These are phyloP conservation scores for Melolontha melolontha DNA, from an alignment of 2,888 invertebrate species.

Conservation along the genomic window DNA sequence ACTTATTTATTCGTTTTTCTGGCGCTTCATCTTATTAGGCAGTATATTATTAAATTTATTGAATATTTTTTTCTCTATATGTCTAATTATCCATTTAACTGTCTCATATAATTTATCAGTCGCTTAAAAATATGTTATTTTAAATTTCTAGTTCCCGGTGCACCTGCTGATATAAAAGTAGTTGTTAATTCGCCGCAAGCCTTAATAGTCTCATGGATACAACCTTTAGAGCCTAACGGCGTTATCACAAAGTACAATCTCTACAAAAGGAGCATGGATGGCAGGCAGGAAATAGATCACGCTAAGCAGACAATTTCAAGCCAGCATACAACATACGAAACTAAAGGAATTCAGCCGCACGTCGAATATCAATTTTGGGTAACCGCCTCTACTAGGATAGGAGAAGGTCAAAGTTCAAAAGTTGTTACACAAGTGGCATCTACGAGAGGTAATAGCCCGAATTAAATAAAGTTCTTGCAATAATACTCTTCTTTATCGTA, in stretches of 20 bases:
- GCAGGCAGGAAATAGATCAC: conserved; percentile 76
- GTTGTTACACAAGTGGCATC: conserved; percentile 77
- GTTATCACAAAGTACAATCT: conserved; percentile 80
- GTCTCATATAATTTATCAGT: too few species aligned
- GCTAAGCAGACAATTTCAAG: conserved; percentile 75
- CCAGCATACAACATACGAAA: conserved; percentile 75
- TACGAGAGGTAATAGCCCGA: conserved; percentile 66
- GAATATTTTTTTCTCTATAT: too few species aligned
- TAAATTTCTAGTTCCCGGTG: conserved; percentile 75
- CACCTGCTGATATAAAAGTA: conserved; percentile 84
- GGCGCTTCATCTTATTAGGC: too few species aligned
- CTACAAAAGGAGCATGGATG: conserved; percentile 76
- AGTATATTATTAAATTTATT: too few species aligned
- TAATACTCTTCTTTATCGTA: conserved; percentile 51
- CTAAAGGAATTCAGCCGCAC: conserved; percentile 75
- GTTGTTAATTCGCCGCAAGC: conserved; percentile 81
- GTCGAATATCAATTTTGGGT: conserved; percentile 85
- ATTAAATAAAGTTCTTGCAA: conserved; percentile 17
- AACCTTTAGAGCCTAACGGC: conserved; percentile 81
- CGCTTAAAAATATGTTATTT: background rate
- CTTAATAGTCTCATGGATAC: conserved; percentile 82
- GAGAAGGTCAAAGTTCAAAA: conserved; percentile 80
- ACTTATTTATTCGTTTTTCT: too few species aligned
- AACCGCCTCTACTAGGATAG: conserved; percentile 80
- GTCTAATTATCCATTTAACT: too few species aligned